Base-by-base conservation (phyloP, 2,113 vertebrate species). In the Oplegnathus fasciatus region DNA sequence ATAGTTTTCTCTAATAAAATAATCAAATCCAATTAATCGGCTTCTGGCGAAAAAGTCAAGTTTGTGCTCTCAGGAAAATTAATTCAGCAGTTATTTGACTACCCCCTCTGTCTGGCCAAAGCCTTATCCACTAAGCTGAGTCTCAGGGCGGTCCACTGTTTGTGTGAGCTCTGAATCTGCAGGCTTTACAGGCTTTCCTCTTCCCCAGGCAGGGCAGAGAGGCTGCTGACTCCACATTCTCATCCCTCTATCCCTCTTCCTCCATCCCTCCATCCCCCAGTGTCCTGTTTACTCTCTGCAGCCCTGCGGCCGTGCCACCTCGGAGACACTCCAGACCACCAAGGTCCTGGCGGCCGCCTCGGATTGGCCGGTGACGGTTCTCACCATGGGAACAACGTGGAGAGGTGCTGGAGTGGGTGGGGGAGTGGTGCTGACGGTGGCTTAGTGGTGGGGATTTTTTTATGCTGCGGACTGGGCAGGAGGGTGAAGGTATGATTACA, bases 261-360 rank as follows among this genome's bases (percentile, higher is more conserved):
- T 90, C 85, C 87, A 89, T 92, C 90, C 85, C 85, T 91, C 92
- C 89, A 90, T 94, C 81, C 92, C 90, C 92, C 89, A 72, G 89
- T 90, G 91, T 91, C 92, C 91, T 93, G 94, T 94, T 95, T 94
- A 94, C 91, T 85, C 92, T 88, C 86, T 80, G 85, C 84, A 90
- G 93, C 87, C 92, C 91, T 93, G 93, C 68, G 88, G 93, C 91
- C 20, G 68, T 92, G 89, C 94, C 94, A 94, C 94, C 94, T 94
- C 89, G 70, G 94, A 94, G 92, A 90, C 89, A 85, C 89, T 93
- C 91, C 92, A 95, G 94, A 94, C 94, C 94, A 94, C 93, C 94
- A 92, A 93, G 88, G 91, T 62, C 93, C 86, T 86, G 87, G 75
- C 78, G 73, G 88, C 86, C 34, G 70, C 76, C 68, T 84, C 42